phyloP scores from a whole-genome alignment of 2,797 vertebrate species.

The Macrochelys suwanniensis region DNA sequence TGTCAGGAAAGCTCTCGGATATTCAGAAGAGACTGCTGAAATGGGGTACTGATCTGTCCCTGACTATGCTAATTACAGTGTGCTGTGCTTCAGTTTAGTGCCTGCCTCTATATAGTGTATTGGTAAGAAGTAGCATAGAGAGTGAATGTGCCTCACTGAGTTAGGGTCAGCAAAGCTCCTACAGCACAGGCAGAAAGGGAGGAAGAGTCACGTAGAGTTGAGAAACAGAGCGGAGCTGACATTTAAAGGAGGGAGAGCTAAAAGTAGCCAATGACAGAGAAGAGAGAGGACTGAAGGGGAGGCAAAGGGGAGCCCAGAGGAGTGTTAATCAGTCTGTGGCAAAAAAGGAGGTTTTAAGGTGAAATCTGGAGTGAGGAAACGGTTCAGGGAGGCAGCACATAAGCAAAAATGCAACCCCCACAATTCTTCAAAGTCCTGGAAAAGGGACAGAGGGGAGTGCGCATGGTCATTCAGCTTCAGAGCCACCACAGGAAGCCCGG shows the following conservation, averaged over 20 bases:
- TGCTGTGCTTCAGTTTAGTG: not conserved
- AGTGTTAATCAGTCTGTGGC: not conserved
- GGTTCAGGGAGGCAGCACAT: not conserved
- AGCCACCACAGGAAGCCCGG: not conserved
- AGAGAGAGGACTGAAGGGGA: not conserved
- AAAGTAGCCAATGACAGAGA: not conserved
- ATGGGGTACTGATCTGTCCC: not conserved
- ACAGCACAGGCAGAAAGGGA: not conserved
- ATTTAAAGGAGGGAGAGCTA: not conserved
- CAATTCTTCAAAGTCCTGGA: not conserved
- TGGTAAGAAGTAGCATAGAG: not conserved
- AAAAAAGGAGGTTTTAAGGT: not conserved
- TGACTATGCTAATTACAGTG: not conserved
- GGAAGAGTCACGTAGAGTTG: not conserved
- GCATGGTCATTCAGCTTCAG: not conserved
- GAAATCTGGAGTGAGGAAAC: not conserved
- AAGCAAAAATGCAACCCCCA: not conserved
- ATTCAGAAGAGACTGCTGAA: not conserved
- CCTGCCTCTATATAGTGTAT: not conserved
- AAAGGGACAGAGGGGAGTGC: not conserved
- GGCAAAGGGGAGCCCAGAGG: not conserved
- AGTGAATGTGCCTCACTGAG: not conserved
- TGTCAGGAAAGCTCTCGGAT: not conserved
- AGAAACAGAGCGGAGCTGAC: not conserved
- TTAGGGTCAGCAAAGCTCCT: not conserved